Percentiles rank a stretch among this genome's conserved stretches.
Conservation (phyloP, 2,113 vertebrate species). For the Lamprologus lemairii region DNA sequence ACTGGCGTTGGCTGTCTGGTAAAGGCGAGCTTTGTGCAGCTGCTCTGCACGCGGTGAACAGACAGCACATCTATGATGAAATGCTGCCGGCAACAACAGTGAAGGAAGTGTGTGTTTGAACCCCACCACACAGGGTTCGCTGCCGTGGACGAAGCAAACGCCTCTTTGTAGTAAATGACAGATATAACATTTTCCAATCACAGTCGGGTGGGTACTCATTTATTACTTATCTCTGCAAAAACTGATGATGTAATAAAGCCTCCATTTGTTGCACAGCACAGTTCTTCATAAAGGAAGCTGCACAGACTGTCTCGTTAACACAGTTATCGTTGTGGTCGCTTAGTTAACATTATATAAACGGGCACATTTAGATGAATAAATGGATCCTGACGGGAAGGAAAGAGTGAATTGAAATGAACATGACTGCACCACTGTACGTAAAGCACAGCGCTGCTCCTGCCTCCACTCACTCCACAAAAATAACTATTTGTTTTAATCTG, state of each 20-base stretch:
- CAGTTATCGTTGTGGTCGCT: neutral
- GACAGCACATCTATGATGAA: neutral
- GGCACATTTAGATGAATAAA: neutral
- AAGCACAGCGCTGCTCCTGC: neutral
- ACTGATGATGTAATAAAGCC: neutral
- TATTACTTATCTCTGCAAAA: neutral
- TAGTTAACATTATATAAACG: neutral
- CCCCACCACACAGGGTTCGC: neutral
- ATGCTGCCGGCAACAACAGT: neutral
- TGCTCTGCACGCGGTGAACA: neutral
- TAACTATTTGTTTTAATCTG: neutral
- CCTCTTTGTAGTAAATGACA: neutral
- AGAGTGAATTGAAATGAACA: neutral
- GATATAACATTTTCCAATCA: neutral
- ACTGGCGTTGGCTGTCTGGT: neutral
- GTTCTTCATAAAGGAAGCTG: neutral
- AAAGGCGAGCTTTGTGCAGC: neutral
- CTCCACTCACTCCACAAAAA: neutral
- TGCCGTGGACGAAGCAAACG: neutral
- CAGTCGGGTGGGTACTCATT: neutral
- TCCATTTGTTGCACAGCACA: fast-evolving
- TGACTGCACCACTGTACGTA: neutral
- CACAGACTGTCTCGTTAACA: neutral
- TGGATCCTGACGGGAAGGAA: neutral
- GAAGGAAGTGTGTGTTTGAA: neutral